Evolutionary conservation across 2,113 vertebrate genomes (phyloP).

Genomic region (Cromileptes altivelis): DNA sequence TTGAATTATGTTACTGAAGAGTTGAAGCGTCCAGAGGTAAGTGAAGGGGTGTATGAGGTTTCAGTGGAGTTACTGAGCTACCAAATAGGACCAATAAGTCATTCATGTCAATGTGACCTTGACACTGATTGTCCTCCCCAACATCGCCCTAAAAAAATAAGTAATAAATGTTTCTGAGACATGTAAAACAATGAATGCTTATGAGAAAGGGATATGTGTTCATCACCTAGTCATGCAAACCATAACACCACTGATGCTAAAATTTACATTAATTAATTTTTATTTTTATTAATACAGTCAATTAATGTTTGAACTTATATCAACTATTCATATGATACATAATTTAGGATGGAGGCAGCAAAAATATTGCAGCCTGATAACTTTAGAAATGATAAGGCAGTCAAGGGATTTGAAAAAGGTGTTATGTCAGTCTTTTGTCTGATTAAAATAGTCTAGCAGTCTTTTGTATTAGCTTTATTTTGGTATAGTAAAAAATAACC

Average conservation of each 20-base stretch:
- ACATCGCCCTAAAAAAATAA: neutral
- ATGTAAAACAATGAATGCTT: neutral
- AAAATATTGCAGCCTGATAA: no score
- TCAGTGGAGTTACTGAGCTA: neutral
- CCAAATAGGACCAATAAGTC: neutral
- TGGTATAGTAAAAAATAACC: no score
- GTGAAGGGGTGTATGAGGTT: neutral
- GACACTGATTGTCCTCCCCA: fast-evolving
- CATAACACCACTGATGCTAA: neutral
- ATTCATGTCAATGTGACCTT: neutral
- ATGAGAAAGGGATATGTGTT: neutral
- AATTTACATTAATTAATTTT: neutral
- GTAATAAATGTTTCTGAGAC: neutral
- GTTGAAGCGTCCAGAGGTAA: conserved; percentile 88
- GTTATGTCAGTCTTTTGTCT: no score
- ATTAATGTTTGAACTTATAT: neutral
- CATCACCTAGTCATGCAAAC: neutral
- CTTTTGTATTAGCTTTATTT: no score
- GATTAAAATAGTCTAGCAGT: no score
- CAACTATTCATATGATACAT: neutral
- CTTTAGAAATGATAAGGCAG: no score
- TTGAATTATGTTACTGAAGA: conserved; percentile 90
- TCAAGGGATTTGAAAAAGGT: no score
- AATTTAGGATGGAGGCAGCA: no score
- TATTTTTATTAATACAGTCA: neutral